These are phyloP conservation scores for Catharus fuscescens DNA, from an alignment of 2,113 vertebrate species.

Conservation along the genomic window DNA sequence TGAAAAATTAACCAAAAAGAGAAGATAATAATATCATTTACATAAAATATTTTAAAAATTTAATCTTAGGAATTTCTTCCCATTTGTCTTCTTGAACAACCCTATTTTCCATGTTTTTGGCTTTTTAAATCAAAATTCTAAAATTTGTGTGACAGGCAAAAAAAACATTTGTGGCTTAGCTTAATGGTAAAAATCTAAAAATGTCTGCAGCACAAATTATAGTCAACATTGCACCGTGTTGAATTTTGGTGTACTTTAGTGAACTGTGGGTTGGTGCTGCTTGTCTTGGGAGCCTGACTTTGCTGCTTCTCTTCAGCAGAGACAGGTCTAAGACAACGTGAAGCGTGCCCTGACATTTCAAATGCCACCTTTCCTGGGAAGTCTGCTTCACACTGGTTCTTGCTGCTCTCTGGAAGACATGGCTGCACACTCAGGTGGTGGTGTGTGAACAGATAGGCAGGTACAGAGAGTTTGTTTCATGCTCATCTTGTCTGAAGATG, in stretches of 20 bases:
- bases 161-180: not conserved
- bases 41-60: not conserved
- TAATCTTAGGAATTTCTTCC: not conserved
- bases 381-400: not conserved
- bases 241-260: not conserved
- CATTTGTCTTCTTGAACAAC: not conserved
- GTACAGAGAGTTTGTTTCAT: not conserved
- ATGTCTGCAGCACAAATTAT: not conserved
- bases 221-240: accelerated
- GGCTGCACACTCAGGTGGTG: accelerated
- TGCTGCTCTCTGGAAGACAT: not conserved
- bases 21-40: not conserved
- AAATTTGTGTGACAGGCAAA: not conserved
- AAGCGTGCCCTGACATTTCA: not conserved
- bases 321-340: not conserved
- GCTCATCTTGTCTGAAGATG: not conserved
- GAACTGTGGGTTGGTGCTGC: not conserved
- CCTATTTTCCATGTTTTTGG: not conserved
- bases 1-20: not conserved
- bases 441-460: not conserved
- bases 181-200: not conserved
- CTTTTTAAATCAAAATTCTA: not conserved
- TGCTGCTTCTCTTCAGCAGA: not conserved
- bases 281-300: not conserved
- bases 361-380: not conserved